Conservation (phyloP, 2,113 vertebrate genomes). For the Stigmatopora argus region DNA sequence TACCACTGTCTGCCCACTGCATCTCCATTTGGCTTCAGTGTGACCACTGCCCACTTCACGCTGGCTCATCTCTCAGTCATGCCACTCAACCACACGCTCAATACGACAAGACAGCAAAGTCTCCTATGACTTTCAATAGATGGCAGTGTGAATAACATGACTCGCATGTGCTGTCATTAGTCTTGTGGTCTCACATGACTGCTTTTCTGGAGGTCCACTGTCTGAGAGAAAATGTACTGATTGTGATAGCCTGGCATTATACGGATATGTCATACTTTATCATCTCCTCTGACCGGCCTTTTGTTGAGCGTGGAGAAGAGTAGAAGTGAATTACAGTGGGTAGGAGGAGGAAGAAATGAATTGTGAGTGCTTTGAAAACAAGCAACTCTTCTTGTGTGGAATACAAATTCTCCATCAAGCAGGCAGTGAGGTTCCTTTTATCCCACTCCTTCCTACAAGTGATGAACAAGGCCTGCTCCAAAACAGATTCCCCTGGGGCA, state of each 20-base stretch:
- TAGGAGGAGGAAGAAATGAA: constrained; percentile 1
- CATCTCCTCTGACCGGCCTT: constrained; percentile 16
- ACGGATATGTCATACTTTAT: not conserved
- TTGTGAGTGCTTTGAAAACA: constrained; percentile 33
- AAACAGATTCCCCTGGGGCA: constrained; percentile 19
- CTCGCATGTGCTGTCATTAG: constrained; percentile 15
- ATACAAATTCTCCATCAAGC: constrained; percentile 25
- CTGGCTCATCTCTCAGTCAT: constrained; percentile 47
- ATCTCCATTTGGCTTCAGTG: constrained; percentile 8
- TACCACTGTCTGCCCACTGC: not conserved
- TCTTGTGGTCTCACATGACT: constrained; percentile 26
- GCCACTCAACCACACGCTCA: constrained; percentile 31
- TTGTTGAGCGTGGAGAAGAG: constrained; percentile 9
- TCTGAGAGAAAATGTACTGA: not conserved
- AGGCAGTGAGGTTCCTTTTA: constrained; percentile 16
- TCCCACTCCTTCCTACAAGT: constrained; percentile 14
- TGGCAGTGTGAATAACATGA: constrained; percentile 28
- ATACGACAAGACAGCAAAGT: constrained; percentile 29
- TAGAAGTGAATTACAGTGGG: constrained; percentile 3
- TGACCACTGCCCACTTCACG: constrained; percentile 30
- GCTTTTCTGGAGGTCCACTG: not conserved
- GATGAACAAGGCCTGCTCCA: constrained; percentile 31
- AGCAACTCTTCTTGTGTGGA: constrained; percentile 28
- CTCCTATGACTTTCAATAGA: constrained; percentile 22
- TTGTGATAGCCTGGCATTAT: not conserved